These are phyloP conservation scores for Mermis nigrescens DNA, from an alignment of 2,888 invertebrate species.

Conservation along the genomic window DNA sequence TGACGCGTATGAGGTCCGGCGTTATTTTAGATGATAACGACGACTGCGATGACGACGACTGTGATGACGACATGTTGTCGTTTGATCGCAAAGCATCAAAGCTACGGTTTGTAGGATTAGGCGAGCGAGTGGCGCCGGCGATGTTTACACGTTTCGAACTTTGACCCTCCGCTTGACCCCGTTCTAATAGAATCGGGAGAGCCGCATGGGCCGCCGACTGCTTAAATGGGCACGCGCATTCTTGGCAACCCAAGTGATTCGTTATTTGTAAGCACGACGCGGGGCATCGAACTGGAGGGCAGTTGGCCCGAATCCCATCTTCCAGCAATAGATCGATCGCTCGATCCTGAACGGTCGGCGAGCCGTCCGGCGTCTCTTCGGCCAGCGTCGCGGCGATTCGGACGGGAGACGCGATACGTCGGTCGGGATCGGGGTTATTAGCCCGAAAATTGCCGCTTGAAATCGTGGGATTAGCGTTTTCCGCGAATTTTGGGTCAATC, in stretches of 20 bases:
- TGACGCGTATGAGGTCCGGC: not conserved
- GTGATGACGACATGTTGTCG: too few relatives aligned
- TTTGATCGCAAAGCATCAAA: too few relatives aligned
- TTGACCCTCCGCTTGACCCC: not conserved
- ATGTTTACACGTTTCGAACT: too few relatives aligned
- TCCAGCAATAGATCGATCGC: not conserved
- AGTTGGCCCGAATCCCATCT: not conserved
- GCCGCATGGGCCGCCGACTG: slow-evolving; percentile 5
- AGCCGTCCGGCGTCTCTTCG: too few relatives aligned
- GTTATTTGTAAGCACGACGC: not conserved
- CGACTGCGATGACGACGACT: too few relatives aligned
- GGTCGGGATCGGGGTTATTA: too few relatives aligned
- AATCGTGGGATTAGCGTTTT: too few relatives aligned
- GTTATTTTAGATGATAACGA: too few relatives aligned
- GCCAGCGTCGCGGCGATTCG: not conserved
- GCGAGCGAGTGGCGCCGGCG: not conserved
- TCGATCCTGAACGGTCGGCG: not conserved
- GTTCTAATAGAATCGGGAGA: not conserved
- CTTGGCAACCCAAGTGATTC: not conserved
- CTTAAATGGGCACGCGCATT: slow-evolving; percentile 2
- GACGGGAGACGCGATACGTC: not conserved
- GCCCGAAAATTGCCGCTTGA: too few relatives aligned
- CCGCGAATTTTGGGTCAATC: too few relatives aligned
- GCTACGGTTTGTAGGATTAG: too few relatives aligned
- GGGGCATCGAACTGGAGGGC: not conserved